Conservation (phyloP, 2,113 vertebrate species). For the Phalacrocorax brasilianus region DNA sequence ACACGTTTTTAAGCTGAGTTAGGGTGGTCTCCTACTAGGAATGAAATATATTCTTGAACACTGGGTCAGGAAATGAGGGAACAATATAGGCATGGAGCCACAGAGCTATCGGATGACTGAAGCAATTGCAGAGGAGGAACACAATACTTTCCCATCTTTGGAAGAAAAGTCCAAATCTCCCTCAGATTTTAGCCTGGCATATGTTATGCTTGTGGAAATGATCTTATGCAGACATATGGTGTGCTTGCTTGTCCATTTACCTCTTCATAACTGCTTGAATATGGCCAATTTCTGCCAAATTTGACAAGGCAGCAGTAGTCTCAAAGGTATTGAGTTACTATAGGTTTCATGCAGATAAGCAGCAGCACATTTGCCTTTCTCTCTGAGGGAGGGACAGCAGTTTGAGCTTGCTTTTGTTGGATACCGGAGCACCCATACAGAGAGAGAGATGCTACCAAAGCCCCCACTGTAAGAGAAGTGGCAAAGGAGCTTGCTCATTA, state of each 20-base stretch:
- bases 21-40: background rate
- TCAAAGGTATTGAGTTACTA: background rate
- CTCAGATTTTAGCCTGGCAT: background rate
- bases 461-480: background rate
- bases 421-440: background rate
- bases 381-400: background rate
- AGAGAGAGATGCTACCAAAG: background rate
- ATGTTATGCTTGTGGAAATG: background rate
- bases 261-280: background rate
- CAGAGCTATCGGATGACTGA: background rate
- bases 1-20: background rate
- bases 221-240: background rate
- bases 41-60: background rate
- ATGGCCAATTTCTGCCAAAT: background rate
- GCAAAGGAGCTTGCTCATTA: background rate
- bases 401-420: background rate
- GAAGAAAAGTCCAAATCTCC: background rate
- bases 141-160: background rate
- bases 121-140: background rate
- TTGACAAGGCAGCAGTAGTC: background rate
- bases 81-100: background rate
- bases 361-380: background rate
- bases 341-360: background rate
- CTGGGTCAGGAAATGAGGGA: background rate
- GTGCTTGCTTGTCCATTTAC: background rate